Conservation (phyloP, 2,113 vertebrate species). For the Cynocephalus volans region DNA sequence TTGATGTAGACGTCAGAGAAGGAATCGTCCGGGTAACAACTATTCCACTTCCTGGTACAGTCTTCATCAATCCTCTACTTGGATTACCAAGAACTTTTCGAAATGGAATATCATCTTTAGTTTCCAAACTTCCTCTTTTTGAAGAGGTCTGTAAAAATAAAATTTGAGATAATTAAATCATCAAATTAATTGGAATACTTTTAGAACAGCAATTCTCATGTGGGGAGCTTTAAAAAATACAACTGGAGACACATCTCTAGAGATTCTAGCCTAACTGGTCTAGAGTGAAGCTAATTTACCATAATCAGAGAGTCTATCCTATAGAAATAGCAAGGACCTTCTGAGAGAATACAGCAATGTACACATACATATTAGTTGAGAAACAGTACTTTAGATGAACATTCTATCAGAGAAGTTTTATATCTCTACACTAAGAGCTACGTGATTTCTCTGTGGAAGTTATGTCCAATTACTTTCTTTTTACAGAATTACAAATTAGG, state of each 20-base stretch:
- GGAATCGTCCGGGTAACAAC: constrained; percentile 83
- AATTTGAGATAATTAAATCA: constrained; percentile 52
- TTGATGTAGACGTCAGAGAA: constrained; percentile 87
- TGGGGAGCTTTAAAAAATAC: background rate
- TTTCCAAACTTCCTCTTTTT: constrained; percentile 92
- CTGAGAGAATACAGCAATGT: background rate
- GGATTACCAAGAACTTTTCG: constrained; percentile 94
- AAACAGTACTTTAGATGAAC: background rate
- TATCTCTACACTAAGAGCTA: background rate
- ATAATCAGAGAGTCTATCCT: background rate
- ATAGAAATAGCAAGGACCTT: constrained; percentile 28
- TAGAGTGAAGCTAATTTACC: background rate
- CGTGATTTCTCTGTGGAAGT: background rate
- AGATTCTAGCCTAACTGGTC: background rate
- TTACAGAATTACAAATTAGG: constrained; percentile 34
- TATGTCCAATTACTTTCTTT: constrained; percentile 14
- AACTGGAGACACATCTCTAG: constrained; percentile 12
- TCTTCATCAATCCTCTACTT: constrained; percentile 89
- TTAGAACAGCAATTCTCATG: background rate
- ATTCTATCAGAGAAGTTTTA: background rate
- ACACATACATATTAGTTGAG: background rate
- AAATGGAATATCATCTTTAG: constrained; percentile 92
- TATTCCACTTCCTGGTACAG: constrained; percentile 84
- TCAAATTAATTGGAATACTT: constrained; percentile 60
- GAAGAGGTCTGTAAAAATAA: constrained; percentile 90